Evolutionary conservation across 2,888 invertebrate species (phyloP), one percentile per base, ranked within the genome.

Genomic region (Monoplex corrugatus): DNA sequence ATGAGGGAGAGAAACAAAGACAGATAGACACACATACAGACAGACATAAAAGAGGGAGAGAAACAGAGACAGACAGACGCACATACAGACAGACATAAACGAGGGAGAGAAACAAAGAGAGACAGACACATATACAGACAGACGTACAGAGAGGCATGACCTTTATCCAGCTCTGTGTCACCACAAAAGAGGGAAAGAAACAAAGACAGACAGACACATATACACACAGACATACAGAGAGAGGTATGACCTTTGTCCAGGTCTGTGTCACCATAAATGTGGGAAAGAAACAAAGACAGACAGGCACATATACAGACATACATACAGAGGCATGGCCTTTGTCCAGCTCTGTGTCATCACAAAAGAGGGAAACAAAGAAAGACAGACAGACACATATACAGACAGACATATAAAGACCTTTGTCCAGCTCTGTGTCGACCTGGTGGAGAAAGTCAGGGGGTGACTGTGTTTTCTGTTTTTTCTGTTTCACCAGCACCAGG

Each of bases 401-500:
- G 44, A 82, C n/a, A 80, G 23, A 23, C 16, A 19, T 50, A 50
- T 50, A 6, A 80, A 68, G 72, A 95, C 96, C 95, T 94, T 95
- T 95, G 63, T 93, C 92, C 72, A 94, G 92, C 91, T 96, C 96
- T 19, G 94, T 94, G 89, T 96, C 95, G 1, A 96, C 96, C 89
- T 94, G 93, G 82, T 94, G 93, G 45, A 96, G 92, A 92, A 96
- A 96, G 32, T 95, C 95, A 10, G 95, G 94, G 13, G 94, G 93
- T 40, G 93, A 91, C 75, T 91, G 89, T 32, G 93, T 92, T 83
- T 93, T 92, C 89, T 95, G 94, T 89, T 95, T 95, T 90, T 94
- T 94, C 91, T 95, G 95, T 91, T 96, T 96, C 13, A 96, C 95
- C 32, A 96, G 90, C 72, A 95, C 94, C 50, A 96, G 88, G 1